A percentile compares a stretch with the other conserved stretches of the same genome.
These are phyloP conservation scores for Lophius piscatorius DNA, from an alignment of 2,113 vertebrate species.

Conservation along the genomic window DNA sequence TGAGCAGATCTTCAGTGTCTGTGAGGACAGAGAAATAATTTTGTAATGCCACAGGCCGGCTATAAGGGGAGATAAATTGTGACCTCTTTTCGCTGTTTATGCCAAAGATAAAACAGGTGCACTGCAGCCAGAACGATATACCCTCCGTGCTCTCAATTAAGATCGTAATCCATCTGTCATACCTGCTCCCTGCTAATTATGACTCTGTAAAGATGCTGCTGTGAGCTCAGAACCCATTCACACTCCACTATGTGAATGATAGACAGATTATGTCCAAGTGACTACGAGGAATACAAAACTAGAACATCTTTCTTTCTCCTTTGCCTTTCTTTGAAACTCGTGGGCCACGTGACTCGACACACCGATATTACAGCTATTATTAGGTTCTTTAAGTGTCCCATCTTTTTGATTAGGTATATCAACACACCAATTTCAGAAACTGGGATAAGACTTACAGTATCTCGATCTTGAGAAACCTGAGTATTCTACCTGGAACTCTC, in stretches of 20 bases:
- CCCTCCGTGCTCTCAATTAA: conserved; percentile 68
- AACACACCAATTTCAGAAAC: too few species aligned
- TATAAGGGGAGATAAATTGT: conserved; percentile 50
- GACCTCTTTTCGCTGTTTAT: conserved; percentile 59
- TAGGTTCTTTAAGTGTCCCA: too few species aligned
- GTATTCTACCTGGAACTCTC: too few species aligned
- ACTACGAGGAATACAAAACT: conserved; percentile 56
- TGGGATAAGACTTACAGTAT: too few species aligned
- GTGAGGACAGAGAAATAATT: background rate
- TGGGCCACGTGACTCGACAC: background rate
- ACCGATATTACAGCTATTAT: too few species aligned
- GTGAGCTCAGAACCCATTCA: conserved; percentile 46
- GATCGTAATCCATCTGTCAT: conserved; percentile 76
- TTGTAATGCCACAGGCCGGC: conserved; percentile 52
- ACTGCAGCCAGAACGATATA: conserved; percentile 47
- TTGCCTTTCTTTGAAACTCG: conserved; percentile 10
- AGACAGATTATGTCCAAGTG: conserved; percentile 61
- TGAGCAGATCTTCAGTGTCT: conserved; percentile 25
- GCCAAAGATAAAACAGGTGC: conserved; percentile 68
- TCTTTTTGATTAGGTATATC: too few species aligned
- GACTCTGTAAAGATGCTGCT: conserved; percentile 62
- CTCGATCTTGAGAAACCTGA: too few species aligned
- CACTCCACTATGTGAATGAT: conserved; percentile 57
- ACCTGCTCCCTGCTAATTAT: conserved; percentile 71
- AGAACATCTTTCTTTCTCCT: conserved; percentile 19